A percentile compares a stretch with the other conserved stretches of the same genome.
phyloP scores from a whole-genome alignment of 2,797 vertebrate species.

The Garrulus glandarius region DNA sequence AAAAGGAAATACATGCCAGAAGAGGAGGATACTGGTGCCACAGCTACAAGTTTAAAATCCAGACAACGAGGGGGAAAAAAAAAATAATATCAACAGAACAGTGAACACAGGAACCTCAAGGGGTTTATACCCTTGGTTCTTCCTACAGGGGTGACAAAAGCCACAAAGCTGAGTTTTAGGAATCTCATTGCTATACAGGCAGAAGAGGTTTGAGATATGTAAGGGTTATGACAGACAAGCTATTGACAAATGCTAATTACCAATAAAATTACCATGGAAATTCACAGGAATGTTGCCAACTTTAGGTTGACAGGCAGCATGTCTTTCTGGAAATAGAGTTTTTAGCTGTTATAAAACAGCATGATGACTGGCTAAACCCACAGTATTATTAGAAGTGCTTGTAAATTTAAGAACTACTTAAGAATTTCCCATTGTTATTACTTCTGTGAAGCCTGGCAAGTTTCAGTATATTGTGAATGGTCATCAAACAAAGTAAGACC shows the following conservation, averaged over 20 bases:
- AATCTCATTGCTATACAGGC: accelerated
- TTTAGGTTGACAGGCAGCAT: background rate
- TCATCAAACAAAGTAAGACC: background rate
- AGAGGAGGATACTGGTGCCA: background rate
- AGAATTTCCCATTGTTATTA: background rate
- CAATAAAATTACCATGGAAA: background rate
- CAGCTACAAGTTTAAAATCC: background rate
- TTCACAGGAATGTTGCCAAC: background rate
- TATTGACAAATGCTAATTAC: slow-evolving; percentile 11
- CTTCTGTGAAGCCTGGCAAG: background rate
- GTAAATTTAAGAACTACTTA: background rate
- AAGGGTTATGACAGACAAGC: background rate
- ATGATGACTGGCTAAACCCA: background rate
- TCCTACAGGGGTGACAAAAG: background rate
- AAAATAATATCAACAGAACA: accelerated
- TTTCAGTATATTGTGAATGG: accelerated
- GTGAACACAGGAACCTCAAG: accelerated
- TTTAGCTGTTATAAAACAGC: background rate
- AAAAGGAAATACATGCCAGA: background rate
- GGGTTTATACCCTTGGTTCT: background rate
- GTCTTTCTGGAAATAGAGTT: background rate
- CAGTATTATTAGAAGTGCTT: background rate
- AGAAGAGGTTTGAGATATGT: background rate
- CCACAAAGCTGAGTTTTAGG: background rate
- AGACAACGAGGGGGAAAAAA: accelerated